These are phyloP conservation scores for Luidia sarsii DNA, from an alignment of 53 echinoderm and acorn worm genomes.

Conservation along the genomic window DNA sequence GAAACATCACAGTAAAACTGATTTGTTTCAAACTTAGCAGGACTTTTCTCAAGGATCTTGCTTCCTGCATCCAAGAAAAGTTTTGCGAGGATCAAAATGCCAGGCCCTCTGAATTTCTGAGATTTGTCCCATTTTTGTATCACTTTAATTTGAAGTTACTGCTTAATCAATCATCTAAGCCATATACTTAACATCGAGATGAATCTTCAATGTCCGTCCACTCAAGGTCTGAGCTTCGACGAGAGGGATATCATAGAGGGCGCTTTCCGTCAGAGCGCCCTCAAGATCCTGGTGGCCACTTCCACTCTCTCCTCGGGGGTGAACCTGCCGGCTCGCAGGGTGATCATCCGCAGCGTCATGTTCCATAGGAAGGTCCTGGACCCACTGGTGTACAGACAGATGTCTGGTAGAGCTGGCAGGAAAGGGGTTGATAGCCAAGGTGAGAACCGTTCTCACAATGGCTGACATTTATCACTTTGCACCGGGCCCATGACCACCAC, in stretches of 20 bases:
- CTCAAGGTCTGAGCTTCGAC: conserved; percentile 89
- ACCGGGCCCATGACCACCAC: too few species aligned
- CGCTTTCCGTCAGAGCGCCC: conserved; percentile 81
- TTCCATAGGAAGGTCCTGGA: conserved; percentile 96
- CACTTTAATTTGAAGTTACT: too few species aligned
- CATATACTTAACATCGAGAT: neutral
- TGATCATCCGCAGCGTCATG: conserved; percentile 92
- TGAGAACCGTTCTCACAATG: too few species aligned
- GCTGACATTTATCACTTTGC: too few species aligned
- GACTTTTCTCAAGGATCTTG: too few species aligned
- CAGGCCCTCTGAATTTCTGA: too few species aligned
- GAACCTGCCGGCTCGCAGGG: conserved; percentile 94
- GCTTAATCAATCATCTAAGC: neutral
- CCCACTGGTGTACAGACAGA: conserved; percentile 89
- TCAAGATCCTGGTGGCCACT: conserved; percentile 93
- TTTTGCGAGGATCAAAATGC: too few species aligned
- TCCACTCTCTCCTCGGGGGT: conserved; percentile 99
- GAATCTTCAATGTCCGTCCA: neutral
- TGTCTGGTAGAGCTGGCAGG: conserved; percentile 95
- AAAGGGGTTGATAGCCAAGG: conserved; percentile 93
- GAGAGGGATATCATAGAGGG: conserved; percentile 98
- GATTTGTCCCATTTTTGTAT: too few species aligned
- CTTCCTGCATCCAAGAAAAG: too few species aligned
- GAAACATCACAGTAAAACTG: too few species aligned
- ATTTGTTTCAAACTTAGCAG: too few species aligned